Conservation (phyloP, 2,113 vertebrate genomes). For the Ammospiza caudacuta region DNA sequence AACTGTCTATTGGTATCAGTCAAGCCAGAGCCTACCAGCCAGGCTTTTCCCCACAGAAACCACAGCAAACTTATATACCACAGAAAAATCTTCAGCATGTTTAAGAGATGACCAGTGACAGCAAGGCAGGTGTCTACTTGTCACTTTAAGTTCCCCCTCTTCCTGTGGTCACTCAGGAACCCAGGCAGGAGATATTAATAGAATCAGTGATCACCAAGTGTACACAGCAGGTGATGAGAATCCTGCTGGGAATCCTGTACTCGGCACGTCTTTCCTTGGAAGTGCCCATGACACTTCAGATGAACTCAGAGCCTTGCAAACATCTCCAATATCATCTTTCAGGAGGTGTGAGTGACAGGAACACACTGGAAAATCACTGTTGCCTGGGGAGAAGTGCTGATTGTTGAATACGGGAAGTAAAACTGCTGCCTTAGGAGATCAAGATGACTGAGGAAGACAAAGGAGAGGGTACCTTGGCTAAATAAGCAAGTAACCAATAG, state of each 20-base stretch:
- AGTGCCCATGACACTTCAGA: background rate
- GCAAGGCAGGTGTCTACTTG: background rate
- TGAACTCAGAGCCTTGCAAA: background rate
- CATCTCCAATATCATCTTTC: background rate
- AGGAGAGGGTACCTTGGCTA: background rate
- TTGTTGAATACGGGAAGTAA: background rate
- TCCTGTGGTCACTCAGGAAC: background rate
- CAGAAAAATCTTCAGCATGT: background rate
- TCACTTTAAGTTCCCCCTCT: background rate
- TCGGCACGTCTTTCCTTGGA: background rate
- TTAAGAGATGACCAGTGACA: background rate
- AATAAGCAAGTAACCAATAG: background rate
- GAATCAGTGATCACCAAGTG: background rate
- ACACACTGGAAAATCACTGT: background rate
- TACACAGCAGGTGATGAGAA: background rate
- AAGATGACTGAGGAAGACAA: background rate
- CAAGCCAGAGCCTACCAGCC: background rate
- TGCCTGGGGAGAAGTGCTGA: background rate
- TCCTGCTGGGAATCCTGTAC: background rate
- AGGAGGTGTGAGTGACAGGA: background rate
- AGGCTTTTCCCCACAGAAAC: background rate
- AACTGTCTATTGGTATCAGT: background rate
- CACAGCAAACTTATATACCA: background rate
- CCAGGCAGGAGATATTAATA: background rate
- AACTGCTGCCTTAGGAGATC: background rate